Percentiles rank a stretch among this genome's conserved stretches.
Evolutionary conservation across 2,888 invertebrate genomes (phyloP).

Genomic region (Carpatolechia fugitivella): DNA sequence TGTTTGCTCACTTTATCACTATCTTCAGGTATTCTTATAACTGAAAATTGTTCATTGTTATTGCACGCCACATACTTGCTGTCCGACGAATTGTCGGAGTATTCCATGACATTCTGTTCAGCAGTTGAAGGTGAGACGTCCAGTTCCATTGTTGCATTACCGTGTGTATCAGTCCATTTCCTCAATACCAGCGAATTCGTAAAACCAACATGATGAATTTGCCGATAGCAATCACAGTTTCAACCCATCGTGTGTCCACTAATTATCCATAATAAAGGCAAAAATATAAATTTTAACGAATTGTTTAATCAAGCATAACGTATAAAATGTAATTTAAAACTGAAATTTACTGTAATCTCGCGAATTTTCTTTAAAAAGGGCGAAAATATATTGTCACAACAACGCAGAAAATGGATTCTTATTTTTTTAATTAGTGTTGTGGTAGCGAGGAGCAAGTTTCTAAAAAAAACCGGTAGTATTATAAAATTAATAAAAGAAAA

Average conservation of each 20-base stretch:
- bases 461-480: not conserved
- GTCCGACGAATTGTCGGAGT: slow-evolving; percentile 61
- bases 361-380: slow-evolving; percentile 37
- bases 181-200: slow-evolving; percentile 32
- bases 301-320: slow-evolving; percentile 44
- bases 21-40: slow-evolving; percentile 71
- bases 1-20: slow-evolving; percentile 84
- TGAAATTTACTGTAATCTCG: not conserved
- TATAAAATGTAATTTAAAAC: slow-evolving; percentile 21
- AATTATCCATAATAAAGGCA: slow-evolving; percentile 29
- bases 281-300: slow-evolving; percentile 30
- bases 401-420: slow-evolving; percentile 77
- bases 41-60: slow-evolving; percentile 66
- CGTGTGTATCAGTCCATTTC: slow-evolving; percentile 10
- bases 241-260: slow-evolving; percentile 67
- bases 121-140: slow-evolving; percentile 56
- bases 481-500: too few relatives aligned
- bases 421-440: slow-evolving; percentile 26
- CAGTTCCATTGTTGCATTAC: slow-evolving; percentile 59
- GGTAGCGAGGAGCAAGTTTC: too few relatives aligned
- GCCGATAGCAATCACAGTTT: slow-evolving; percentile 68
- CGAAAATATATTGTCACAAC: slow-evolving; percentile 74
- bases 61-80: slow-evolving; percentile 60
- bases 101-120: slow-evolving; percentile 58
- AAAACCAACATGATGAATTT: slow-evolving; percentile 42